Evolutionary conservation across 1,140 invertebrate species (phyloP), one percentile per base, ranked within the genome.

Genomic region (Ganaspis sp.): DNA sequence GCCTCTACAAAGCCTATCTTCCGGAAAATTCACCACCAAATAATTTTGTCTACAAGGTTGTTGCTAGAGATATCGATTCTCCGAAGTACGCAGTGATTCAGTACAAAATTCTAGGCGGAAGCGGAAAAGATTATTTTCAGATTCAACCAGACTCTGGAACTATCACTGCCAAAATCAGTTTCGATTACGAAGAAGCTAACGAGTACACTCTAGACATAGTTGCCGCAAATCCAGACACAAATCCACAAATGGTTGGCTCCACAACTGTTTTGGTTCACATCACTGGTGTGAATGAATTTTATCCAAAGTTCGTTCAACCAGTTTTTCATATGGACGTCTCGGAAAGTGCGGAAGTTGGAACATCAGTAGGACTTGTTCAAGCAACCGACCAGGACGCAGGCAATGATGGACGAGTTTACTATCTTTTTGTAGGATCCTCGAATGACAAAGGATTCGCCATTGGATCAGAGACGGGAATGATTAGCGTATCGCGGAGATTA

Each of bases 291-390:
- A 99, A 99, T 89, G 98, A 99, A 90, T 99, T 94, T 86, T 97
- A 95, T 90, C 98, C 98, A 0, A 94, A 95, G 81, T 99, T 99
- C 87, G 92, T 97, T 54, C 95, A 98, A 89, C 95, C 96, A 0
- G 95, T 96, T 0, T 99, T 99, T 86, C 95, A 97, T 83, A 98
- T 99, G 89, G 95, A 97, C 84, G 96, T 99, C 8, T 98, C 97
- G 9, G 98, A 99, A 91, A 97, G 97, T 29, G 96, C 97, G 0
- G 94, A 95, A 74, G 94, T 98, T 11, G 97, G 97, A 8, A 96
- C 96, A 4, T 94, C 94, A 21, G 95, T 99, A 23, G 98, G 98
- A 5, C 92, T 93, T 17, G 95, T 99, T 38, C 94, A 95, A 89
- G 98, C 98, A 0, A 96, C 95, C 1, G 98, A 99, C 88, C 94